A percentile compares a stretch with the other conserved stretches of the same genome.
Conservation (phyloP, 2,888 invertebrate species). For the Cacoxenus indagator region DNA sequence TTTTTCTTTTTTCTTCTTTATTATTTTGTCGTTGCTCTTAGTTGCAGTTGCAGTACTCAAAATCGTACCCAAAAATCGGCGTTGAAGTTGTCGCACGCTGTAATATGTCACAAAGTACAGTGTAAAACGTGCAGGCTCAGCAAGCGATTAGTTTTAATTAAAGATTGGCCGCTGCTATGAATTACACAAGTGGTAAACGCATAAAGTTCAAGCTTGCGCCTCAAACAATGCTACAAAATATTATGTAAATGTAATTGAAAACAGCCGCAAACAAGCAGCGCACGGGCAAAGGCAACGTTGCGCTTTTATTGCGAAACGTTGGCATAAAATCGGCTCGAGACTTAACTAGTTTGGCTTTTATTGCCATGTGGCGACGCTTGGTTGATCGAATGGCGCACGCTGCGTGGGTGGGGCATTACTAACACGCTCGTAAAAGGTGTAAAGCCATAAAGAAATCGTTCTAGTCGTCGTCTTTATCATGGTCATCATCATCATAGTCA, state of each 20-base stretch:
- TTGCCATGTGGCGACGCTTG: neutral
- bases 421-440: conserved; percentile 13
- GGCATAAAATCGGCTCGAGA: conserved; percentile 6
- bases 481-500: neutral
- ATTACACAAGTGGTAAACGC: neutral
- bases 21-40: conserved; percentile 58
- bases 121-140: neutral
- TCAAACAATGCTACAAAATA: neutral
- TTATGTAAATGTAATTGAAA: conserved; percentile 15
- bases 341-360: conserved; percentile 15
- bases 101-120: conserved; percentile 6
- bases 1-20: too few relatives aligned
- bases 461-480: neutral
- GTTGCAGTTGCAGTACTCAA: too few relatives aligned
- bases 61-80: too few relatives aligned
- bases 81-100: neutral
- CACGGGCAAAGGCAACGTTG: neutral
- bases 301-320: neutral
- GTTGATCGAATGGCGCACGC: neutral
- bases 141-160: conserved; percentile 18
- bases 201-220: neutral
- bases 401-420: neutral
- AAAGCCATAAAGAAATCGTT: conserved; percentile 13
- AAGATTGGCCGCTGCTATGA: neutral
- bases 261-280: neutral